A percentile compares a stretch with the other conserved stretches of the same genome.
These are phyloP conservation scores for Ophion ellenae DNA, from an alignment of 2,888 invertebrate species.

Conservation along the genomic window DNA sequence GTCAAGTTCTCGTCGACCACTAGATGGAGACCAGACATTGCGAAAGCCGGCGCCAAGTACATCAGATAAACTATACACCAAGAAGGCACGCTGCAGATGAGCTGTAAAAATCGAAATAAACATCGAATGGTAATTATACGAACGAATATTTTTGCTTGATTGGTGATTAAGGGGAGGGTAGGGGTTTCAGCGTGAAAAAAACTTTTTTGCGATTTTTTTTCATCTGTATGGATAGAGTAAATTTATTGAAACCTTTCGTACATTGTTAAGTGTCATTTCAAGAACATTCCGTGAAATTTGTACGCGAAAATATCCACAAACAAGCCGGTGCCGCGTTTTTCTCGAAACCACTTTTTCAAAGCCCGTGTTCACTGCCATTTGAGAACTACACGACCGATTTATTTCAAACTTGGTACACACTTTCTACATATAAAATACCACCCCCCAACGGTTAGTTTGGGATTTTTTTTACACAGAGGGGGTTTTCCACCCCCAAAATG, in stretches of 20 bases:
- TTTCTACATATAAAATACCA: too few species aligned
- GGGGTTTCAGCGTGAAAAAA: neutral
- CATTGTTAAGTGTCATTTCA: too few species aligned
- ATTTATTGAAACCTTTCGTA: too few species aligned
- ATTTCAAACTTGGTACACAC: too few species aligned
- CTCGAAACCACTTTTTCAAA: too few species aligned
- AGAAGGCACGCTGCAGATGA: conserved; percentile 91
- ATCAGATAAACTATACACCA: conserved; percentile 92
- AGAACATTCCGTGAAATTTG: too few species aligned
- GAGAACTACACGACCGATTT: too few species aligned
- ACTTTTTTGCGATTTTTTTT: neutral
- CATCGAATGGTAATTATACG: conserved; percentile 9
- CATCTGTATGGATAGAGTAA: too few species aligned
- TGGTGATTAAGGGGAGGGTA: neutral
- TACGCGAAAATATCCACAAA: neutral
- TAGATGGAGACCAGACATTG: conserved; percentile 92
- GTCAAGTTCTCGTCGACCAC: conserved; percentile 79
- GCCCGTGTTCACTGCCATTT: too few species aligned
- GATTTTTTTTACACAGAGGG: too few species aligned
- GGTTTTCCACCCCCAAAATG: too few species aligned
- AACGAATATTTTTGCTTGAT: neutral
- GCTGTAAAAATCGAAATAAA: conserved; percentile 84
- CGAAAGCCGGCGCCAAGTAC: conserved; percentile 94
- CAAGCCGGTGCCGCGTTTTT: neutral
- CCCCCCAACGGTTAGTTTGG: too few species aligned